Evolutionary conservation across 2,888 invertebrate species (phyloP), one percentile per base, ranked within the genome.

Genomic region (Tachystola acroxantha): DNA sequence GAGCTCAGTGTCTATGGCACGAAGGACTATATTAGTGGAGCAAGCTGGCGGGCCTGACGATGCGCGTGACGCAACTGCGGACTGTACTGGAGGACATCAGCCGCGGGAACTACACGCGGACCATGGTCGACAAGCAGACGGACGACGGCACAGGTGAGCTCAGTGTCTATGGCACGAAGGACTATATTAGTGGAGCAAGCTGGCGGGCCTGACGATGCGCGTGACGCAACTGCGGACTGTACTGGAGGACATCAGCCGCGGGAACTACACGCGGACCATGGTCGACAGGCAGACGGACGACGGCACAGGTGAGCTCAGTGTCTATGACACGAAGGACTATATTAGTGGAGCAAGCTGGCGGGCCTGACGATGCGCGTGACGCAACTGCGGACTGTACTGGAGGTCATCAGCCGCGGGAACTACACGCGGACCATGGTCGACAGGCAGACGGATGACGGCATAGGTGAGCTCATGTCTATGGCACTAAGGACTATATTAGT

Each of bases 341-440:
- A n/a, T n/a, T n/a, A n/a, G n/a, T n/a, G n/a, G 81, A 97, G 97
- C 9, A 90, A 96, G 47, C 81, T 99, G 42, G 96, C 98, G 14
- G 99, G 98, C 0, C 96, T 98, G 60, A 99, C 99, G 2, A 91
- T 96, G 0, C 89, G 99, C 32, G 96, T 99, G 31, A 97, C 96
- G 10, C 95, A 98, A 59, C 89, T 99, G 20, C 90, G 94, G 36
- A 88, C 89, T 16, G 98, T 98, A 5, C 86, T 99, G 3, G 89
- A 91, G 25, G 98, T 96, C 51, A 79, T 96, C 40, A 94, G 95
- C 61, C 86, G 89, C 26, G 95, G 98, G 0, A 91, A 91, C 53
- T 96, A 90, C 49, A 88, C 82, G 24, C 71, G 86, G 53, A 91
- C 86, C 51, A 90, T 88, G 90, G 87, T 88, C n/a, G 84, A 75